phyloP scores from a whole-genome alignment of 1,140 invertebrate species.

The Drosophila jambulina region DNA sequence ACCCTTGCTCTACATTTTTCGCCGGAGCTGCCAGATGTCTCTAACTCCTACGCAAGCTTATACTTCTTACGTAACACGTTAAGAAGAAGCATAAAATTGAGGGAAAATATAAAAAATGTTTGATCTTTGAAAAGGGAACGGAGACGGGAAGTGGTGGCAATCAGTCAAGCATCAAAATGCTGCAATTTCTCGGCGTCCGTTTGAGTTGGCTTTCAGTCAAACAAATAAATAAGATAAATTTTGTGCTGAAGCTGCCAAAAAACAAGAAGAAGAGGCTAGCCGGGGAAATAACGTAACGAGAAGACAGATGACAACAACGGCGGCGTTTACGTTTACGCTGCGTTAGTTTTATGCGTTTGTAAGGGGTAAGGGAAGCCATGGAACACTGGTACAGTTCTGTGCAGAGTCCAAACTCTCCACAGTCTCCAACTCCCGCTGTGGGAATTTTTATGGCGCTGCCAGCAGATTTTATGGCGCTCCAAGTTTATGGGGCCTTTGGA shows the following conservation, averaged over 20 bases:
- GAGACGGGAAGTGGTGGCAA: conserved; percentile 36
- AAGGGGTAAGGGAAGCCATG: conserved; percentile 7
- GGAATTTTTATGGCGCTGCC: conserved; percentile 81
- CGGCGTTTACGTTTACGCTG: conserved; percentile 78
- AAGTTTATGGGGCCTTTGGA: conserved; percentile 82
- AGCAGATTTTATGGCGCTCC: conserved; percentile 84
- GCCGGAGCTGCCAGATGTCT: conserved; percentile 19
- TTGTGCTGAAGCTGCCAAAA: conserved; percentile 76
- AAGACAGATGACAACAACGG: conserved; percentile 52
- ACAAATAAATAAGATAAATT: conserved; percentile 80
- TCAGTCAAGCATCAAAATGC: conserved; percentile 81
- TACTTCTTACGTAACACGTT: conserved; percentile 3
- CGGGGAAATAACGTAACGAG: conserved; percentile 43
- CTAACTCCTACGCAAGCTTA: not conserved
- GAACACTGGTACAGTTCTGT: conserved; percentile 37
- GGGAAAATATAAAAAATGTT: not conserved
- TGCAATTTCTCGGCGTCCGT: conserved; percentile 56
- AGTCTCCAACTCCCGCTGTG: conserved; percentile 69
- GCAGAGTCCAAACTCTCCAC: conserved; percentile 26
- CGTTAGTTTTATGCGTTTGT: conserved; percentile 82
- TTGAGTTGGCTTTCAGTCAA: conserved; percentile 70
- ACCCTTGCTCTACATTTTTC: too few species aligned
- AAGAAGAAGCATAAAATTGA: too few species aligned
- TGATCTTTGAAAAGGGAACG: not conserved
- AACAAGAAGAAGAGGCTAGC: conserved; percentile 9